phyloP scores from a whole-genome alignment of 2,113 vertebrate genomes.

The Onychostruthus taczanowskii region DNA sequence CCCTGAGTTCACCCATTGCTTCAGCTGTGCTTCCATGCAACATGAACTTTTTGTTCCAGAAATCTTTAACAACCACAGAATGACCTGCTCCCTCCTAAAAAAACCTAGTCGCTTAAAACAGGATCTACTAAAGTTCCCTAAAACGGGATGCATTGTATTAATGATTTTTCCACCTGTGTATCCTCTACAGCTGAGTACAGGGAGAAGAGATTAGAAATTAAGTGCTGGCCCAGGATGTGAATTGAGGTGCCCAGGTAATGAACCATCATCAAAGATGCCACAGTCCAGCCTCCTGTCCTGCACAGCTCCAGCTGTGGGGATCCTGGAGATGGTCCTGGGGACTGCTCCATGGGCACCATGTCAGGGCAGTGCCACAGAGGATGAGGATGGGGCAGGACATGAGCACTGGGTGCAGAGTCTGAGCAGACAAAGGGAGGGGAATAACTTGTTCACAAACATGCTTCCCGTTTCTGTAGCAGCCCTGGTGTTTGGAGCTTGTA shows the following conservation, averaged over 20 bases:
- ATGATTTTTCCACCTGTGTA: background rate
- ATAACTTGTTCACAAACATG: background rate
- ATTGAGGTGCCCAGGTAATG: background rate
- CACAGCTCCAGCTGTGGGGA: background rate
- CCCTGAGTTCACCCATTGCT: background rate
- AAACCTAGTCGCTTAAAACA: background rate
- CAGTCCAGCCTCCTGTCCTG: background rate
- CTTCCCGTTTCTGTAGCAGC: background rate
- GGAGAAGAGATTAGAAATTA: background rate
- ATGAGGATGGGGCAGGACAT: background rate
- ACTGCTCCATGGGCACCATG: accelerated
- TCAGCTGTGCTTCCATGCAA: background rate
- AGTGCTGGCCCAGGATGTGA: background rate
- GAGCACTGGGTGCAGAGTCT: background rate
- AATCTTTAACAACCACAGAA: background rate
- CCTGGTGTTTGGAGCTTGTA: background rate
- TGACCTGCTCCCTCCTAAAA: background rate
- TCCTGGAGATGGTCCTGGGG: background rate
- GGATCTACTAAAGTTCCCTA: background rate
- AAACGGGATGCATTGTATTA: background rate
- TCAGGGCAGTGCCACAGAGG: background rate
- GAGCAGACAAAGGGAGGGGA: background rate
- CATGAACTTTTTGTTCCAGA: background rate
- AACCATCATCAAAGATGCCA: background rate
- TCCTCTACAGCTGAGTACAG: background rate